phyloP scores from a whole-genome alignment of 2,113 vertebrate species.

The Egretta garzetta region DNA sequence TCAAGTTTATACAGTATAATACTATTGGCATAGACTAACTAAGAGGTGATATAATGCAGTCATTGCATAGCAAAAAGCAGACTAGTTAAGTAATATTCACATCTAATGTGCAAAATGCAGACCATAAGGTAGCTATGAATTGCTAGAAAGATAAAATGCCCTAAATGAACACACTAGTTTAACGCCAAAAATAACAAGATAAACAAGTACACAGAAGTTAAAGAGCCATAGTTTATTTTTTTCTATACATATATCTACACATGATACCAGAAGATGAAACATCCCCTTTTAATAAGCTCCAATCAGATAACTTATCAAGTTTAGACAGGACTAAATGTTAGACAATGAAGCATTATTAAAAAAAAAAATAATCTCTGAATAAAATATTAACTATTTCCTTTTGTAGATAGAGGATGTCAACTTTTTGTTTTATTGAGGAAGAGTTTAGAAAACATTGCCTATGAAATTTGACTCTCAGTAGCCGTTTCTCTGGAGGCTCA shows the following conservation, averaged over 20 bases:
- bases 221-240: conserved; percentile 80
- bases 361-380: conserved; percentile 47
- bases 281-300: conserved; percentile 69
- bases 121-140: conserved; percentile 85
- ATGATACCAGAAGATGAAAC: conserved; percentile 74
- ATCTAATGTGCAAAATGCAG: conserved; percentile 97
- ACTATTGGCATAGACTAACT: conserved; percentile 81
- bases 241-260: conserved; percentile 86
- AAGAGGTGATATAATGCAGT: conserved; percentile 88
- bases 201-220: conserved; percentile 80
- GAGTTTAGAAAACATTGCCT: conserved; percentile 69
- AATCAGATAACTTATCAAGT: conserved; percentile 67
- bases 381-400: conserved; percentile 59
- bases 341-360: conserved; percentile 70
- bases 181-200: conserved; percentile 81
- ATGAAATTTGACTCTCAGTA: conserved; percentile 50
- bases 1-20: conserved; percentile 86
- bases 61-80: conserved; percentile 98
- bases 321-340: conserved; percentile 75
- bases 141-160: conserved; percentile 70
- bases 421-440: conserved; percentile 48
- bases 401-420: conserved; percentile 60
- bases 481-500: conserved; percentile 42
- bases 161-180: conserved; percentile 76
- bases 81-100: conserved; percentile 90